Conservation (phyloP, 2,113 vertebrate species). For the Felis catus region F.catus_Fca126_mat1.0 CM031414.1:82934501-82935000, state of each 20-base stretch:
- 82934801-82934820: neutral
- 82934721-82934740: slow-evolving; percentile 22
- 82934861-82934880: slow-evolving; percentile 49
- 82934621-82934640: neutral
- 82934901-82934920: slow-evolving; percentile 58
- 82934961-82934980: neutral
- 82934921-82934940: slow-evolving; percentile 41
- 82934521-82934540: neutral
- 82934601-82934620: neutral
- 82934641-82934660: neutral
- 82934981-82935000: neutral
- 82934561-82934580: neutral
- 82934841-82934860: slow-evolving; percentile 54
- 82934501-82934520: neutral
- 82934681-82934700: neutral
- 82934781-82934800: slow-evolving; percentile 1
- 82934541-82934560: neutral
- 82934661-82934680: neutral
- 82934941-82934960: slow-evolving; percentile 29
- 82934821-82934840: slow-evolving; percentile 43
- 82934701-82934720: slow-evolving; percentile 59
- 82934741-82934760: slow-evolving; percentile 52
- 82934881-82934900: slow-evolving; percentile 50
- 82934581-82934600: neutral
- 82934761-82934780: slow-evolving; percentile 29